Evolutionary conservation across 2,888 invertebrate genomes (phyloP).

Genomic region (Thymelicus lineola): DNA sequence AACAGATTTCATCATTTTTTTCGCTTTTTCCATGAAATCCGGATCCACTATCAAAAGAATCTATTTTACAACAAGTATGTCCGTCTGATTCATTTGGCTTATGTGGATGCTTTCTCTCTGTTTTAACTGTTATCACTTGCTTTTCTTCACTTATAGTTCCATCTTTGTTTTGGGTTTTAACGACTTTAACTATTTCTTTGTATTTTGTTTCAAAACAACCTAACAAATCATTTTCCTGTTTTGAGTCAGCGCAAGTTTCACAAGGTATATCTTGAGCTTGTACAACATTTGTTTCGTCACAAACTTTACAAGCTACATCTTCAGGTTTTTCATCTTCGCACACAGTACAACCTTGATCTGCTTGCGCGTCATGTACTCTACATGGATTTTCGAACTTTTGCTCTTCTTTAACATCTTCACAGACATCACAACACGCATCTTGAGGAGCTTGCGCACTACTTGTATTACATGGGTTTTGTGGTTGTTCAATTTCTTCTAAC

Average conservation of each 20-base stretch:
- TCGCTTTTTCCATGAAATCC: slow-evolving; percentile 8
- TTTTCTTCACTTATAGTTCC: slow-evolving; percentile 57
- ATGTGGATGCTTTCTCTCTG: slow-evolving; percentile 49
- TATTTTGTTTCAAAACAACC: slow-evolving; percentile 51
- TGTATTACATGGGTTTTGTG: background rate
- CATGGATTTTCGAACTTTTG: background rate
- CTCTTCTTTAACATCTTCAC: background rate
- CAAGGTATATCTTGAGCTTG: slow-evolving; percentile 11
- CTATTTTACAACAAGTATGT: slow-evolving; percentile 10
- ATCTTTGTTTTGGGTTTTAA: slow-evolving; percentile 51
- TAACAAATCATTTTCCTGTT: slow-evolving; percentile 34
- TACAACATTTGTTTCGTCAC: background rate
- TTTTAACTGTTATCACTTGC: slow-evolving; percentile 55
- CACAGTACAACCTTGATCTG: slow-evolving; percentile 1
- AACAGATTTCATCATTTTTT: slow-evolving; percentile 5
- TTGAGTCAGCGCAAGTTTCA: slow-evolving; percentile 26
- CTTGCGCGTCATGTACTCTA: background rate
- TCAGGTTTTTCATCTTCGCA: background rate
- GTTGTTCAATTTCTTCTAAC: slow-evolving; percentile 43
- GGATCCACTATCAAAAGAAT: slow-evolving; percentile 10
- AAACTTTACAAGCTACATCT: background rate
- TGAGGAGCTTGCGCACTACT: background rate
- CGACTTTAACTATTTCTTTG: slow-evolving; percentile 58
- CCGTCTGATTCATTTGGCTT: background rate
- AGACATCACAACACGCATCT: background rate